A percentile compares a stretch with the other conserved stretches of the same genome.
Evolutionary conservation across 2,113 vertebrate species (phyloP).

Genomic region (Ahaetulla prasina): DNA sequence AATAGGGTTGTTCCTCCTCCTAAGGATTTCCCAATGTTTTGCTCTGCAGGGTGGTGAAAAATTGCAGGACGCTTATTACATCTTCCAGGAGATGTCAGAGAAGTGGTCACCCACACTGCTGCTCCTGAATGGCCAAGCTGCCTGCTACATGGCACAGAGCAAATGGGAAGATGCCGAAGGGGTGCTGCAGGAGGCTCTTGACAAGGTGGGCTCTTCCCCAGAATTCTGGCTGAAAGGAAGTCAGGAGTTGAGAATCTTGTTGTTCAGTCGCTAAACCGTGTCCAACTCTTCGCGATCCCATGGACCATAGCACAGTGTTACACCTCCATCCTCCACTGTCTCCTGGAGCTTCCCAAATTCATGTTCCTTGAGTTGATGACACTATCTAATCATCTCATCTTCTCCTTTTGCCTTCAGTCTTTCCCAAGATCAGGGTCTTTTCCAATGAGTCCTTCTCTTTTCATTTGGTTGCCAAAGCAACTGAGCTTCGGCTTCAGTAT

Average conservation of each 20-base stretch:
- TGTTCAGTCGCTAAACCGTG: background rate
- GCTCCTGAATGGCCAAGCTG: constrained; percentile 88
- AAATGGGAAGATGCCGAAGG: constrained; percentile 94
- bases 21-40: background rate
- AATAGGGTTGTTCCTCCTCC: background rate
- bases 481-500: no score
- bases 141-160: constrained; percentile 90
- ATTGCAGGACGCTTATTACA: constrained; percentile 94
- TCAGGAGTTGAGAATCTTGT: background rate
- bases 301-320: background rate
- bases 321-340: background rate
- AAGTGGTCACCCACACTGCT: constrained; percentile 88
- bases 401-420: background rate
- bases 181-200: constrained; percentile 83
- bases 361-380: background rate
- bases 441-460: no score
- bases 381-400: background rate
- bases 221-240: background rate
- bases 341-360: background rate
- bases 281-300: background rate
- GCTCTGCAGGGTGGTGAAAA: constrained; percentile 87
- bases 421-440: no score
- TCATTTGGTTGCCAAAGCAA: no score
- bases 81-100: constrained; percentile 97
- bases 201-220: constrained; percentile 71